These are phyloP conservation scores for Felis chaus DNA, from an alignment of 2,113 vertebrate species.

Conservation along the genomic window DNA sequence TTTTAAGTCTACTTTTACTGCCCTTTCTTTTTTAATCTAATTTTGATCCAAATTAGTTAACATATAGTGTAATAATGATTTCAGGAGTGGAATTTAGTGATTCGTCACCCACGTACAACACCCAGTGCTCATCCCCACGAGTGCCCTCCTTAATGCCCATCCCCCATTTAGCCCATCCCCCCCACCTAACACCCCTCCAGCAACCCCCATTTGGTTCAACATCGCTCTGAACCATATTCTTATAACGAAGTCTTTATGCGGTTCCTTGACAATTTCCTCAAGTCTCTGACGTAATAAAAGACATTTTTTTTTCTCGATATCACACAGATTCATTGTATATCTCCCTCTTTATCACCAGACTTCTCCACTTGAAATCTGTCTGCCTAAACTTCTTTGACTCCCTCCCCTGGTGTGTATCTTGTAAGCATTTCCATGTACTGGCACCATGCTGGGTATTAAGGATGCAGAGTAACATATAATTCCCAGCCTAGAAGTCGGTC, in stretches of 20 bases:
- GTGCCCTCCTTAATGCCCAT: too few species aligned
- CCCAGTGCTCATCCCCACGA: too few species aligned
- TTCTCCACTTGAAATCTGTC: neutral
- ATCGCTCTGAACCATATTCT: neutral
- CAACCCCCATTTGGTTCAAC: neutral
- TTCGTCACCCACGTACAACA: too few species aligned
- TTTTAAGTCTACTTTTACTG: too few species aligned
- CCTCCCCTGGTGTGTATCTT: neutral
- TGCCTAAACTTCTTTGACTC: neutral
- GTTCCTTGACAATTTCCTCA: conserved; percentile 5
- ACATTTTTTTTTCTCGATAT: neutral
- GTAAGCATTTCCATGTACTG: neutral
- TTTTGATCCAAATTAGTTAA: too few species aligned
- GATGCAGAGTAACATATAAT: neutral
- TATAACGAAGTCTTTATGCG: neutral
- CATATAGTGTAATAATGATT: too few species aligned
- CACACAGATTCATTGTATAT: neutral
- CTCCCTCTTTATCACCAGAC: neutral
- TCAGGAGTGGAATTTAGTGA: too few species aligned
- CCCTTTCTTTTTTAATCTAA: too few species aligned
- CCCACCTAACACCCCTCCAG: too few species aligned
- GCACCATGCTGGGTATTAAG: neutral
- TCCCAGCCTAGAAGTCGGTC: neutral
- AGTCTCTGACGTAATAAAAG: neutral
- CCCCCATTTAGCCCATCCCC: too few species aligned